Base-by-base conservation (phyloP, 2,113 vertebrate species). In the Odocoileus hemionus region DNA sequence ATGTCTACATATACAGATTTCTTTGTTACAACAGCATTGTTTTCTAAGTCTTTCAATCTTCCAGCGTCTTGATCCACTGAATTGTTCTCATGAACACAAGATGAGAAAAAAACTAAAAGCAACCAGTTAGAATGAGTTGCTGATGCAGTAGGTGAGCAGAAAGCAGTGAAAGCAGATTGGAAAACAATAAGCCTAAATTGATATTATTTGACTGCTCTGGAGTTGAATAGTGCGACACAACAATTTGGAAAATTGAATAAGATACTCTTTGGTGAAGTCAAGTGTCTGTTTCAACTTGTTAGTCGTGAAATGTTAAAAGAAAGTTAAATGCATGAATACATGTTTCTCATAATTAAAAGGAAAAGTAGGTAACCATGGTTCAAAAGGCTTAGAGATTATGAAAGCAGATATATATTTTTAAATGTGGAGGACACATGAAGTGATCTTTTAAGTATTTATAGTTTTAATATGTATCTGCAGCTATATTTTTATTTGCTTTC, bases 401-500 rank as follows among this genome's bases (percentile, higher is more conserved):
- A 52, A 3, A 79, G 43, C 9, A 86, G 14, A 15, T 82, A 39
- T 36, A 45, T 60, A 23, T 54, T 54, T 54, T 82, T 52, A 80
- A 94, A 52, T 86, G 30, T 17, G 78, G 61, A 74, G 15, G 14
- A 86, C 16, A 84, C 11, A 76, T 2, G 10, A 57, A 90, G 15
- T 50, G 43, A 92, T 25, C 25, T 28, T 97, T 95, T 61, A 90
- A 86, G 30, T 76, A 82, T 92, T 95, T 86, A 78, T 52, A 70
- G 39, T 79, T 94, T 84, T 95, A 76, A 52, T 86, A 76, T 67
- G 10, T 91, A 43, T 86, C 23, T n/a, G 82, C 93, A 52, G 50
- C 21, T 54, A 36, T 33, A 47, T 92, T 92, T 91, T 94, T 94
- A 58, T 89, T 94, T 94, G 78, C 26, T 74, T 95, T 86, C 58